Conservation (phyloP, 2,888 invertebrate species). For the Pammene aurita region DNA sequence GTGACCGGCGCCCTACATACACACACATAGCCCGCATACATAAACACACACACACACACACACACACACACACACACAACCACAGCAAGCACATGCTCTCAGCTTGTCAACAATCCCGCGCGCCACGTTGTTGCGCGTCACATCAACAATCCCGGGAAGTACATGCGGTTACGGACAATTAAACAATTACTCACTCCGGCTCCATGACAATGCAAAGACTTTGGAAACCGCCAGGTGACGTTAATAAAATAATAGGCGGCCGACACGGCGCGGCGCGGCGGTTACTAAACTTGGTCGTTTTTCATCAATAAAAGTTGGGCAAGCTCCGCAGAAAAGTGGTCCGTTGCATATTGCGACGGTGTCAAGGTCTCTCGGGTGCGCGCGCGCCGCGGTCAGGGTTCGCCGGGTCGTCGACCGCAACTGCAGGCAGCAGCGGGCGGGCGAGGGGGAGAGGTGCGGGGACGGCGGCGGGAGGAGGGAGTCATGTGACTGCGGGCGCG, state of each 20-base stretch:
- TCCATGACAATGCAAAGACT: not conserved
- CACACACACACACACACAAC: not conserved
- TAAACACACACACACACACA: slow-evolving; percentile 4
- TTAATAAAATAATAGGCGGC: not conserved
- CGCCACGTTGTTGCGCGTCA: not conserved
- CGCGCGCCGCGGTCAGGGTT: slow-evolving; percentile 22
- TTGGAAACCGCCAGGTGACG: slow-evolving; percentile 16
- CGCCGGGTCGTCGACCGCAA: slow-evolving; percentile 40
- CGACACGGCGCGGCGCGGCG: not conserved
- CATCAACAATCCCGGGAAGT: not conserved
- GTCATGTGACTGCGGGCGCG: slow-evolving; percentile 56
- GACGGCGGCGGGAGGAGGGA: slow-evolving; percentile 41
- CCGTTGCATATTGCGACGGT: slow-evolving; percentile 14
- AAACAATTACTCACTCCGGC: slow-evolving; percentile 6
- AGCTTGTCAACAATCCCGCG: slow-evolving; percentile 8
- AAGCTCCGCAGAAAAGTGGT: slow-evolving; percentile 16
- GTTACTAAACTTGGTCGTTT: slow-evolving; percentile 15
- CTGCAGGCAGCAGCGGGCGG: slow-evolving; percentile 20
- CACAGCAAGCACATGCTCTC: not conserved
- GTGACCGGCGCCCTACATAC: slow-evolving; percentile 27
- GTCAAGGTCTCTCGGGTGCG: slow-evolving; percentile 27
- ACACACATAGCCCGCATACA: not conserved
- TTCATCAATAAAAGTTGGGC: slow-evolving; percentile 13
- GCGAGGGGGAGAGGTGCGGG: too few relatives aligned
- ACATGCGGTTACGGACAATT: not conserved